Conservation (phyloP, 2,113 vertebrate species). For the Sclerurus mexicanus region DNA sequence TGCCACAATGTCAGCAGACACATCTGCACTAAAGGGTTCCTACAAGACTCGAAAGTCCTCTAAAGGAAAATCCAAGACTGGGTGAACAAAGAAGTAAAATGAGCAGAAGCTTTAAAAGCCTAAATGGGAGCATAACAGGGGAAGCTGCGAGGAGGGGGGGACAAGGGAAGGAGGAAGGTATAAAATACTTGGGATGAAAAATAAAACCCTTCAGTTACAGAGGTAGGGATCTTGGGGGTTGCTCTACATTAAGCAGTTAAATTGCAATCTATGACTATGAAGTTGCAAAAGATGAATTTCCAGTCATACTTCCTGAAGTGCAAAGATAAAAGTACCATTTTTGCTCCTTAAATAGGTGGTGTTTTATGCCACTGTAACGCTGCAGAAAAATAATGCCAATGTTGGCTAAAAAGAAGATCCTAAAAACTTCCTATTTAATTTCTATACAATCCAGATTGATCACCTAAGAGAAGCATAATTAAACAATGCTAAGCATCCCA, state of each 20-base stretch:
- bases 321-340: slow-evolving; percentile 57
- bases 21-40: neutral
- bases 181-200: neutral
- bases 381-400: slow-evolving; percentile 16
- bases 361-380: neutral
- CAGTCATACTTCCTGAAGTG: slow-evolving; percentile 53
- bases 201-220: neutral
- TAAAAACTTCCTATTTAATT: slow-evolving; percentile 47
- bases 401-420: neutral
- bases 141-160: fast-evolving
- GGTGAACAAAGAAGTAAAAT: slow-evolving; percentile 10
- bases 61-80: neutral
- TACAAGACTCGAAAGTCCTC: neutral
- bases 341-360: slow-evolving; percentile 23
- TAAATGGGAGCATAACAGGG: neutral
- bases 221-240: neutral
- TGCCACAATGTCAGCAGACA: neutral
- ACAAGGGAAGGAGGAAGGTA: neutral
- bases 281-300: slow-evolving; percentile 30
- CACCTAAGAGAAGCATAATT: slow-evolving; percentile 69
- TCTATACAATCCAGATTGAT: slow-evolving; percentile 55
- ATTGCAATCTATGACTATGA: neutral
- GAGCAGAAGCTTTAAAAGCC: neutral
- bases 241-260: slow-evolving; percentile 43
- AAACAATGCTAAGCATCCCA: slow-evolving; percentile 69